phyloP scores from a whole-genome alignment of 2,888 invertebrate species.

The Hypercompe scribonia region DNA sequence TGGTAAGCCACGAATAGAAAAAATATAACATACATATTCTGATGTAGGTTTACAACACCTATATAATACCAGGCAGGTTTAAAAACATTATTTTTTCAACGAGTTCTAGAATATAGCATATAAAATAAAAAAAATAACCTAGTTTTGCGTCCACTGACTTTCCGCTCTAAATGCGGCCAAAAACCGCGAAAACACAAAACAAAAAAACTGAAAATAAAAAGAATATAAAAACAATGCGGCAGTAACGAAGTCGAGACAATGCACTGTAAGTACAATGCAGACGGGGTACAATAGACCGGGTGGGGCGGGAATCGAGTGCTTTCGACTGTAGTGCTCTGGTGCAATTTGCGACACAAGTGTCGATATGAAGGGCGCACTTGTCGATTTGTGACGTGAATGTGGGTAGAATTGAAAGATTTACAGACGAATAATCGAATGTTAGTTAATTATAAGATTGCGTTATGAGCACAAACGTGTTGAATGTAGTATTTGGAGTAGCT shows the following conservation, averaged over 20 bases:
- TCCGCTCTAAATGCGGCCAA: constrained; percentile 28
- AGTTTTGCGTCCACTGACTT: not conserved
- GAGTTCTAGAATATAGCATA: not conserved
- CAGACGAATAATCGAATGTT: not conserved
- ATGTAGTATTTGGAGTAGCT: not conserved
- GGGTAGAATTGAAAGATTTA: constrained; percentile 15
- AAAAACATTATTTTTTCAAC: no score
- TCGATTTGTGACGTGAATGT: constrained; percentile 15
- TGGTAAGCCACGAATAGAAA: no score
- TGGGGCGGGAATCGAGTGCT: constrained; percentile 37
- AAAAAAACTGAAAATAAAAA: constrained; percentile 49
- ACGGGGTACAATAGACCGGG: constrained; percentile 34
- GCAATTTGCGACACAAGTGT: constrained; percentile 47
- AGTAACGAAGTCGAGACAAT: constrained; percentile 56
- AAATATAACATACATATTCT: no score
- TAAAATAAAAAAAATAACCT: not conserved
- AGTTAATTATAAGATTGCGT: not conserved
- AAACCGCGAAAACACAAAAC: constrained; percentile 24
- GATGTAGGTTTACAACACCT: no score
- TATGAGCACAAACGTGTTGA: not conserved
- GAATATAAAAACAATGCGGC: constrained; percentile 55
- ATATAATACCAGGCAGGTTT: no score
- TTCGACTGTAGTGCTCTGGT: constrained; percentile 42
- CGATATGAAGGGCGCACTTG: constrained; percentile 30
- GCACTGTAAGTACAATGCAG: constrained; percentile 40